Percentiles rank a stretch among this genome's conserved stretches.
These are phyloP conservation scores for Erithacus rubecula DNA, from an alignment of 2,797 vertebrate species.

Conservation along the genomic window DNA sequence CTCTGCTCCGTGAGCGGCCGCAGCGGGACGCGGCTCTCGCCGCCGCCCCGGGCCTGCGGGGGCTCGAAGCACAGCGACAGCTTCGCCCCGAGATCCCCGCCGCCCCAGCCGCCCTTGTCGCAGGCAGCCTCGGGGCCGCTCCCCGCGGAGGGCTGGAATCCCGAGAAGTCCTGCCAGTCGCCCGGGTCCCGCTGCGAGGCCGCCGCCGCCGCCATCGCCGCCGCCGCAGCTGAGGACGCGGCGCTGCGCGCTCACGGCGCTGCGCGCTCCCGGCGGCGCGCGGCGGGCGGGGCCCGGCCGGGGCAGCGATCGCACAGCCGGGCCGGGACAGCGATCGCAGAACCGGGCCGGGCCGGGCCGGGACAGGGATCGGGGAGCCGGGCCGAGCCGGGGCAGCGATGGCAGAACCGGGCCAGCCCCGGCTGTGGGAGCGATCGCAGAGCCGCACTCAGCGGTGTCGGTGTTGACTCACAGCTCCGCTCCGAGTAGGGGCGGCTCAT, in stretches of 20 bases:
- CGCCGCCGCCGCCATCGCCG: conserved; percentile 76
- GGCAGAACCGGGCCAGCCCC: neutral
- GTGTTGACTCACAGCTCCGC: neutral
- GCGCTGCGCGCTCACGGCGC: neutral
- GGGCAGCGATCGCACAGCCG: neutral
- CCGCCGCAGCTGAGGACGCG: neutral
- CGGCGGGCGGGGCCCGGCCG: neutral
- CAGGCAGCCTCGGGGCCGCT: conserved; percentile 63
- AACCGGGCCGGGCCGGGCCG: neutral
- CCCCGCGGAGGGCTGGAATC: conserved; percentile 82
- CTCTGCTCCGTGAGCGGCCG: conserved; percentile 88
- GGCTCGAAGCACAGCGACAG: conserved; percentile 69
- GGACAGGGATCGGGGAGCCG: rapidly evolving
- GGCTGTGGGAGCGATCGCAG: neutral
- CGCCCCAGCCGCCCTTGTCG: conserved; percentile 46
- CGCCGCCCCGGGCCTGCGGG: conserved; percentile 28
- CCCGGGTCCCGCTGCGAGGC: conserved; percentile 86
- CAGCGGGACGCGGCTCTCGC: conserved; percentile 83
- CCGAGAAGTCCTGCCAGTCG: conserved; percentile 98
- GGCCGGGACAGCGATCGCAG: neutral
- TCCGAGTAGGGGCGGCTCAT: neutral
- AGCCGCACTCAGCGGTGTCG: neutral
- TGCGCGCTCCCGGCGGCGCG: neutral
- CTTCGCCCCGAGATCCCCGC: conserved; percentile 68
- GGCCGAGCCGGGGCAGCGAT: neutral